Evolutionary conservation across 2,888 invertebrate genomes (phyloP), one percentile per base, ranked within the genome.

Genomic region (Drosophila siamana): DNA sequence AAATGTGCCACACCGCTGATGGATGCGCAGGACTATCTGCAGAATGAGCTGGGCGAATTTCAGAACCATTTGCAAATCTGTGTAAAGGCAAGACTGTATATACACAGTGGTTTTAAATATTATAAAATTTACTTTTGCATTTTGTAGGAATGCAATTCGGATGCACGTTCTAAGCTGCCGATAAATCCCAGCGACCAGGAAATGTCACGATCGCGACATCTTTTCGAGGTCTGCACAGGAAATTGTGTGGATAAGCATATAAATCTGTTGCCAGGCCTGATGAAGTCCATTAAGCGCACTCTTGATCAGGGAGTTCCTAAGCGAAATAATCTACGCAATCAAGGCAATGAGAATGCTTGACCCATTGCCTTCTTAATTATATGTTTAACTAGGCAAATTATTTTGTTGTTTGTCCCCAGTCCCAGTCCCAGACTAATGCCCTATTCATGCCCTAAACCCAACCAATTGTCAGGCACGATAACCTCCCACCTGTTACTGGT

Each of bases 11-110:
- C 50, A 0, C 90, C 90, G 0, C 44, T 91, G 9, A 72, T 89
- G 74, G 84, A 81, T 30, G 91, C 90, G 19, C 90, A 90, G 55
- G 91, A 91, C 16, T 90, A 80, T 68, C 52, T 90, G 24, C 91
- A 90, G 61, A 86, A 88, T 26, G 90, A 90, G 66, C 67, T 90
- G 55, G 83, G 82, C 0, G 80, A 88, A 26, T 91, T 90, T 66
- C 91, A 90, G 47, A 74, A 70, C 26, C 83, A 82, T 16, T 66
- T 90, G 24, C 90, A 89, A 46, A 76, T 52, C 52, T 90, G 90
- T 69, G 78, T 90, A 1, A 85, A 81, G 90, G 90, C 90, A 43
- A 50, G 75, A 22, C 0, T 2, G 5, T 7, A 4, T n/a, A 24
- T 15, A 41, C 2, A 15, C n/a, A n/a, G n/a, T n/a, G n/a, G 6